Conservation (phyloP, 2,888 invertebrate genomes). For the Ophonus ardosiacus region DNA sequence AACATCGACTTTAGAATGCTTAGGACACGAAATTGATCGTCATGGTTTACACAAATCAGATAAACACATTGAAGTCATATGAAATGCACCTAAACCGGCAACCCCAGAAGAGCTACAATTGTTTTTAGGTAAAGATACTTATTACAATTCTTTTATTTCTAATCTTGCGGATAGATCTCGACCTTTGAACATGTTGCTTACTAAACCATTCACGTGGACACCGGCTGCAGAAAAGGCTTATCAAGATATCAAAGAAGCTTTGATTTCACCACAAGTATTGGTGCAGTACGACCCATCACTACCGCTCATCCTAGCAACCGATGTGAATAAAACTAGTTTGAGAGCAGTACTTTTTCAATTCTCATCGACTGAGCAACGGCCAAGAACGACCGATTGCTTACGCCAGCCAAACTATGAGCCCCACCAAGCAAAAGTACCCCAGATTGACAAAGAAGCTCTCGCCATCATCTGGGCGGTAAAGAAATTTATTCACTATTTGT, state of each 20-base stretch:
- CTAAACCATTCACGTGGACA: constrained; percentile 57
- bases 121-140: constrained; percentile 63
- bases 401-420: constrained; percentile 62
- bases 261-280: constrained; percentile 64
- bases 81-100: constrained; percentile 56
- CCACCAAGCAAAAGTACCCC: constrained; percentile 62
- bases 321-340: constrained; percentile 60
- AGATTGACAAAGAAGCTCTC: constrained; percentile 65
- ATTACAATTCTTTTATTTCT: constrained; percentile 64
- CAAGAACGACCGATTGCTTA: constrained; percentile 58
- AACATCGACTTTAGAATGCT: constrained; percentile 56
- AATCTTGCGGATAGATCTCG: constrained; percentile 62
- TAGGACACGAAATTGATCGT: constrained; percentile 64
- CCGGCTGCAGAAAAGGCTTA: constrained; percentile 56
- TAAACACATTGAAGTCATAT: constrained; percentile 47
- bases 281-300: constrained; percentile 16
- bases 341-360: constrained; percentile 65
- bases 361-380: constrained; percentile 31
- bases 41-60: constrained; percentile 44
- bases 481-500: constrained; percentile 63
- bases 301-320: constrained; percentile 59
- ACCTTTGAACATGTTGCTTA: constrained; percentile 45
- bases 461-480: constrained; percentile 60
- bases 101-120: constrained; percentile 59
- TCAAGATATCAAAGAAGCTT: no score